Conservation (phyloP, 2,113 vertebrate genomes). For the human region GRCh38 chr14:42018501-42019000, state of each 20-base stretch:
- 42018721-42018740: background rate
- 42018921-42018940: background rate
- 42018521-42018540: background rate
- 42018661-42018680: background rate
- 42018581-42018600: constrained; percentile 18
- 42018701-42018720: background rate
- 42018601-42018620: background rate
- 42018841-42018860: background rate
- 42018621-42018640: background rate
- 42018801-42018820: background rate
- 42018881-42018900: background rate
- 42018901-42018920: background rate
- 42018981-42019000: background rate
- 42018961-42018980: background rate
- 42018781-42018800: background rate
- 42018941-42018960: background rate
- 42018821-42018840: background rate
- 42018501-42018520: constrained; percentile 36
- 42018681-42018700: background rate
- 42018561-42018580: background rate
- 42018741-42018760: background rate
- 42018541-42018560: constrained; percentile 30
- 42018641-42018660: background rate
- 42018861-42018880: background rate
- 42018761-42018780: background rate